phyloP scores from a whole-genome alignment of 1,140 invertebrate genomes.

The Globodera ellingtonae region DNA sequence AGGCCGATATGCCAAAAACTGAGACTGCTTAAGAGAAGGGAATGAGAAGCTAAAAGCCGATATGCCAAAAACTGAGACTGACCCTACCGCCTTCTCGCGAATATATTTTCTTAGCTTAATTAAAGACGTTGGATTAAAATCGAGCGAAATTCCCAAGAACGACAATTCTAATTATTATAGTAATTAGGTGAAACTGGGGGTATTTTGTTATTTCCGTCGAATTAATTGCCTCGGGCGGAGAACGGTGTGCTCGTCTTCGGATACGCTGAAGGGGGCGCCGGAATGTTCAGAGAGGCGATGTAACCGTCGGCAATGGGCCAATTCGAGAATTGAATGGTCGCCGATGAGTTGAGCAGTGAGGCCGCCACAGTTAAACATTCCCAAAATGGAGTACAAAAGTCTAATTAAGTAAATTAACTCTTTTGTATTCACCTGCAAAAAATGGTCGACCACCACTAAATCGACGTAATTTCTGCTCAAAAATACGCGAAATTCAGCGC shows the following conservation, averaged over 20 bases:
- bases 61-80: not conserved
- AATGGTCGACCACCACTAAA: constrained; percentile 59
- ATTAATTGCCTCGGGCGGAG: constrained; percentile 17
- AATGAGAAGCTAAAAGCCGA: too few species aligned
- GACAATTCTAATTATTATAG: too few species aligned
- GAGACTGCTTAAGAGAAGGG: not conserved
- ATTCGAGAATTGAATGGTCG: constrained; percentile 59
- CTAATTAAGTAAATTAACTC: not conserved
- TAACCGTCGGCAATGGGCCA: constrained; percentile 62
- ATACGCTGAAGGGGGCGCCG: constrained; percentile 47
- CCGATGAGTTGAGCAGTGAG: constrained; percentile 49
- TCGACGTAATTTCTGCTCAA: constrained; percentile 32
- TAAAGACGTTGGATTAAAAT: too few species aligned
- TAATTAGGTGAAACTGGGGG: too few species aligned
- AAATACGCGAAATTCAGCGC: constrained; percentile 36
- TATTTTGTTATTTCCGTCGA: not conserved
- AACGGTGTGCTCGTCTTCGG: constrained; percentile 54
- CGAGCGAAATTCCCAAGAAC: too few species aligned
- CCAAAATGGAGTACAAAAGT: constrained; percentile 27
- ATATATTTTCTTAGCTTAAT: too few species aligned
- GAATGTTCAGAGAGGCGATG: constrained; percentile 54
- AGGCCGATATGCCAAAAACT: too few species aligned
- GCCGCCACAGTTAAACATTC: constrained; percentile 55
- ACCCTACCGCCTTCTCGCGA: too few species aligned
- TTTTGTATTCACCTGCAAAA: constrained; percentile 46